Evolutionary conservation across 2,888 invertebrate species (phyloP).

Genomic region (Chirona hameri): DNA sequence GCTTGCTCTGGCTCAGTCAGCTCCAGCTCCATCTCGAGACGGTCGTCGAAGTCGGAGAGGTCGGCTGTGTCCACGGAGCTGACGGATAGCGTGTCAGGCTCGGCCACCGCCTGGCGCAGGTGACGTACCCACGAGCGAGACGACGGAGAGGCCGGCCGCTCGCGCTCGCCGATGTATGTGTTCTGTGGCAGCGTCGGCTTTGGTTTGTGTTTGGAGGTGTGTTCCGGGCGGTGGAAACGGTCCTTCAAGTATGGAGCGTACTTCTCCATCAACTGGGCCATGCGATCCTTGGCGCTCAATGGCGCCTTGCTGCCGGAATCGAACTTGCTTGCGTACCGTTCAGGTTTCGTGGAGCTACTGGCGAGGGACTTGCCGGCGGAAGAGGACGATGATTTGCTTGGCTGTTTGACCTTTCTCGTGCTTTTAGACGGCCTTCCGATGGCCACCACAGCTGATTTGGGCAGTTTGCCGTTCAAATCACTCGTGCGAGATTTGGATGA

Average conservation of each 20-base stretch:
- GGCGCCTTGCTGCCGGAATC: too few species aligned
- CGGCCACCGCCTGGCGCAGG: background rate
- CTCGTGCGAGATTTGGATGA: background rate
- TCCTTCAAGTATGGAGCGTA: background rate
- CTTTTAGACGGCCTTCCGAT: background rate
- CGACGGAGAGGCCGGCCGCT: background rate
- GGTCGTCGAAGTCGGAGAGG: slow-evolving; percentile 24
- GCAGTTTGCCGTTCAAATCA: too few species aligned
- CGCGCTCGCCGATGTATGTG: background rate
- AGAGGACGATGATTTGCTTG: too few species aligned
- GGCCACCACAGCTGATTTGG: background rate
- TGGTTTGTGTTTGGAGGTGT: background rate
- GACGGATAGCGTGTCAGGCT: background rate
- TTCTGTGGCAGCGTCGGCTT: background rate
- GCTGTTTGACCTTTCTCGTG: too few species aligned
- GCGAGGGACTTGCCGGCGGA: too few species aligned
- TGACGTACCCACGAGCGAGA: background rate
- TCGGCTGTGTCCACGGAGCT: slow-evolving; percentile 14
- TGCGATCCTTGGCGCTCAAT: background rate
- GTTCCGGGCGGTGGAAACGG: background rate
- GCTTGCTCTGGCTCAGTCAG: background rate
- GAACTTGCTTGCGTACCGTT: too few species aligned
- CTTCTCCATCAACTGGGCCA: slow-evolving; percentile 12
- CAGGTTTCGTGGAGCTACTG: too few species aligned
- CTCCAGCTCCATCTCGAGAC: slow-evolving; percentile 9